Base-by-base conservation (phyloP, 2,888 invertebrate genomes). In the Spodoptera picta region DNA sequence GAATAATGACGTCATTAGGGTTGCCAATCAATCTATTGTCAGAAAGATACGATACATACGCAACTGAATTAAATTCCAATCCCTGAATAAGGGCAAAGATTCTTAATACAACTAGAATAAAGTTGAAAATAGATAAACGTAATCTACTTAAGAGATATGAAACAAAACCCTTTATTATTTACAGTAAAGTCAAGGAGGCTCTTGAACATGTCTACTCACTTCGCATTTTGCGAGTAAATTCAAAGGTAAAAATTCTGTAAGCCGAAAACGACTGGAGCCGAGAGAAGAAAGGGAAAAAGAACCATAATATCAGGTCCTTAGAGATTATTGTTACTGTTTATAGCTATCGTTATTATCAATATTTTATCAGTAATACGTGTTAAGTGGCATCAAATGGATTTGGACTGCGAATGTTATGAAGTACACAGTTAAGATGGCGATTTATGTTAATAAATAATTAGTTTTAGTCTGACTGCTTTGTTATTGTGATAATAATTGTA, bases 301-400 rank as follows among this genome's bases (percentile, higher is more conserved):
- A 47, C 50, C 53, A 36, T 72, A 51, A 60, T 11, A 14, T 42
- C 27, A 9, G 72, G 72, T 57, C 59, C 65, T 65, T 75, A 75
- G 56, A 48, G 76, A 72, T 72, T 75, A 72, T 72, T 76, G 73
- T 79, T 76, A 77, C 77, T 55, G 64, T 63, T 69, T 60, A 69
- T 60, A 53, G 66, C 56, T 23, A 69, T 69, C 58, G 59, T 65
- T 74, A 48, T 46, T 58, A 66, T 68, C 48, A 69, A 69, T 69
- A 65, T 69, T 77, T 73, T 73, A 77, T 69, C 62, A 62, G 59
- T 69, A 62, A 53, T 69, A 79, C 77, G 80, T 73, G 77, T 60
- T 69, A 64, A 79, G 65, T 60, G 53, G 71, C 47, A 57, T 71
- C 59, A 53, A 64, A 57, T 60, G 59, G 56, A 56, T 43, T 64